phyloP scores from a whole-genome alignment of 2,113 vertebrate genomes.

The Collichthys lucidus region DNA sequence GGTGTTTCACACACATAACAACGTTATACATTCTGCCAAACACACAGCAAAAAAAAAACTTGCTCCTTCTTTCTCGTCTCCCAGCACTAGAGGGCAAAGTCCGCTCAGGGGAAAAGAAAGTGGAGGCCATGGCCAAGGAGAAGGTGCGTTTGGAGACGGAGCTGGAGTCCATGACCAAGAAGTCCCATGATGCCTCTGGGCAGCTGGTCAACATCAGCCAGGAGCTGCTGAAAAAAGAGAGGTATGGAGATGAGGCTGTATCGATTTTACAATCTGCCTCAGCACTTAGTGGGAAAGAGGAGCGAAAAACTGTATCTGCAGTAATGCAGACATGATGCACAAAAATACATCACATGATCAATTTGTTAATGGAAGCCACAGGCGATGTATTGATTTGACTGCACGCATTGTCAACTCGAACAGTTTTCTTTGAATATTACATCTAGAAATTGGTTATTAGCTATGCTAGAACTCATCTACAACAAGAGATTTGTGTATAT shows the following conservation, averaged over 20 bases:
- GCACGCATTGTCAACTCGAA: not conserved
- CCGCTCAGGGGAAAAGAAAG: constrained; percentile 88
- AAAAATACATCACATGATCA: not conserved
- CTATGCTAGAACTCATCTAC: not conserved
- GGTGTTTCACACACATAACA: not conserved
- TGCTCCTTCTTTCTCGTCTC: not conserved
- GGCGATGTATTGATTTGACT: constrained; percentile 21
- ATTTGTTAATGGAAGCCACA: constrained; percentile 5
- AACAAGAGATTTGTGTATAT: not conserved
- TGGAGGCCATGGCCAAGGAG: constrained; percentile 86
- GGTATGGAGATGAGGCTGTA: constrained; percentile 76
- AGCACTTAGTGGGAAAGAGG: not conserved
- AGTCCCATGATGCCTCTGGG: constrained; percentile 95
- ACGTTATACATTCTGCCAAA: not conserved
- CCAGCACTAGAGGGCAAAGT: constrained; percentile 93
- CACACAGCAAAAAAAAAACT: not conserved
- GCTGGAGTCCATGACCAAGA: constrained; percentile 91
- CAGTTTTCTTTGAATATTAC: constrained; percentile 2
- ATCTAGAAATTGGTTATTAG: not conserved
- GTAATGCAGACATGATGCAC: not conserved
- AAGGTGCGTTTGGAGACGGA: constrained; percentile 90
- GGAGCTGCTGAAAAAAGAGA: constrained; percentile 95
- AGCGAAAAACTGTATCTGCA: not conserved
- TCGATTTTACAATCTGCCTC: constrained; percentile 25
- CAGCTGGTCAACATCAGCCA: constrained; percentile 97